Base-by-base conservation (phyloP, 1,140 invertebrate species). In the Anoplophora glabripennis region DNA sequence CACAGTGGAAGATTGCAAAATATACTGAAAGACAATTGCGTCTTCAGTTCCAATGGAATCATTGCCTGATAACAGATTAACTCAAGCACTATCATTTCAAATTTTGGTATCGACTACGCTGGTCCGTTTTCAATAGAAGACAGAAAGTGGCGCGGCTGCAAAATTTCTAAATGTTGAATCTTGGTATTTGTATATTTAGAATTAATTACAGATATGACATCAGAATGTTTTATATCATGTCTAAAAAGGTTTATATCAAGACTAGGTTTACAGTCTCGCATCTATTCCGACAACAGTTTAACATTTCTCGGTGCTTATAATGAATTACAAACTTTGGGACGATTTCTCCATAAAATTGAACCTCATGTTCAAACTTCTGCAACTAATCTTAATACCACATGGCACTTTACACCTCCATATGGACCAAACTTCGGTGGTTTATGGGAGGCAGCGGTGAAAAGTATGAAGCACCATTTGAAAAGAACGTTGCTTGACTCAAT, bases 401-500 rank as follows among this genome's bases (percentile, higher is more conserved):
- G 46, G 21, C n/a, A 15, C 4, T 48, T 48, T 28, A 28, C 33
- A 7, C 46, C 42, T 15, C 21, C 46, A 4, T 48, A 28, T n/a
- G 33, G 18, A 0, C 18, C 46, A 21, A 48, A 48, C 33, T 33
- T 10, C 11, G 18, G 18, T 3, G 14, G 46, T 3, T 14, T 48
- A 7, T n/a, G 38, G 72, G 69, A 73, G 45, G 53, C 67, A 0
- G 17, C 66, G 2, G 21, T 28, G 2, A 28, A 28, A 28, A 28
- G 21, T 5, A 28, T 28, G 21, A 28, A 28, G 5, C 5, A 28
- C 21, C 21, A 28, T 28, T 28, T 28, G 5, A 28, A 28, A 28
- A 28, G 21, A 28, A 28, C 5, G 3, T 28, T 28, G 21, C 5
- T 28, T 3, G 5, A 28, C 5, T 28, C 5, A 28, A 5, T 28